phyloP scores from a whole-genome alignment of 2,888 invertebrate genomes.

The Apotomis betuletana region DNA sequence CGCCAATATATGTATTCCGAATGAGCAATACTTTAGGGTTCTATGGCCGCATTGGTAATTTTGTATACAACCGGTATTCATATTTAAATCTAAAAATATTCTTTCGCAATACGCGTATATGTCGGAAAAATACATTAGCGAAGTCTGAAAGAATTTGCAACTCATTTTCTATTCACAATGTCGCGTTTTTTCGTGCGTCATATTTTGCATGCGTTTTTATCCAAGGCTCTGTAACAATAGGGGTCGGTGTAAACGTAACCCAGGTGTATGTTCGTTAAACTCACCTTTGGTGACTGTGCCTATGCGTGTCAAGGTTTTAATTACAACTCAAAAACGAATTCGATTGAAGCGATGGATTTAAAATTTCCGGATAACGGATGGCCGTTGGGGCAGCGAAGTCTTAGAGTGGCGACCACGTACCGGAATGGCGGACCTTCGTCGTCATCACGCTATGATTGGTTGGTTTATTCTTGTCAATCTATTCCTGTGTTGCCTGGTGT shows the following conservation, averaged over 20 bases:
- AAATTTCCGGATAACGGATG: too few relatives aligned
- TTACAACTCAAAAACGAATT: too few relatives aligned
- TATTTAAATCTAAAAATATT: neutral
- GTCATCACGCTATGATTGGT: too few relatives aligned
- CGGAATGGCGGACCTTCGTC: too few relatives aligned
- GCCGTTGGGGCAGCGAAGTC: too few relatives aligned
- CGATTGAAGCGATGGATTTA: too few relatives aligned
- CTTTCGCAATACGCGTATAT: neutral
- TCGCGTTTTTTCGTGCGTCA: conserved; percentile 11
- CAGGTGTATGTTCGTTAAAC: conserved; percentile 8
- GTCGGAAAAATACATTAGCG: neutral
- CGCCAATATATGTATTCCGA: too few relatives aligned
- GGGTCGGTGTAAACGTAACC: neutral
- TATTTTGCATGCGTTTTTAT: neutral
- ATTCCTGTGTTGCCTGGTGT: too few relatives aligned
- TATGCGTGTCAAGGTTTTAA: conserved; percentile 9
- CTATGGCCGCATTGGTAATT: too few relatives aligned
- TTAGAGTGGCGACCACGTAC: too few relatives aligned
- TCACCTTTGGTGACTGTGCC: neutral
- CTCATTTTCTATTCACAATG: conserved; percentile 4
- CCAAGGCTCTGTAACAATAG: neutral
- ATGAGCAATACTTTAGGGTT: too few relatives aligned
- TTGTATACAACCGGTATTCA: neutral
- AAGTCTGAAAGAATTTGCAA: neutral
- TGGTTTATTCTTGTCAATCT: too few relatives aligned